Evolutionary conservation across 2,888 invertebrate species (phyloP).

Genomic region (Rhopalosiphum nymphaeae): DNA sequence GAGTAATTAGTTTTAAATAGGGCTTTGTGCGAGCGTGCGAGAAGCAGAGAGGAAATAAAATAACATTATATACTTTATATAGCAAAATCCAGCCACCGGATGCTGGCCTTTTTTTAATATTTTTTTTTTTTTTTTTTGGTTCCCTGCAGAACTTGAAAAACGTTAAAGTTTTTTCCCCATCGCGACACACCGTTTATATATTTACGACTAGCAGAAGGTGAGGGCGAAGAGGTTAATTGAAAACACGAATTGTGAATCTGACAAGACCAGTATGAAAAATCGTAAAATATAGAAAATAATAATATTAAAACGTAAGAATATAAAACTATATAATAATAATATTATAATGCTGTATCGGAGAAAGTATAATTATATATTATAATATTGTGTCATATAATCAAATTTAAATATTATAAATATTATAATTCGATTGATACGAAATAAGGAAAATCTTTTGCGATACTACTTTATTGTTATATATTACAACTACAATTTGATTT

Average conservation of each 20-base stretch:
- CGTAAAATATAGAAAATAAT: not conserved
- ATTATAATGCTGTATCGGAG: not conserved
- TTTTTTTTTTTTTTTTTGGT: constrained; percentile 30
- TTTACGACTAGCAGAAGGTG: not conserved
- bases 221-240: constrained; percentile 40
- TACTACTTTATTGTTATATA: not conserved
- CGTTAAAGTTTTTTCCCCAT: constrained; percentile 20
- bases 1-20: constrained; percentile 63
- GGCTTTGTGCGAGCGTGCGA: constrained; percentile 11
- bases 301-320: not conserved
- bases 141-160: constrained; percentile 45
- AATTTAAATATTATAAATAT: not conserved
- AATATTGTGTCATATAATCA: not conserved
- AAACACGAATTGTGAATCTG: constrained; percentile 42
- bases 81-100: constrained; percentile 36
- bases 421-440: not conserved
- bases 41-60: constrained; percentile 45
- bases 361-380: not conserved
- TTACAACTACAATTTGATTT: not conserved
- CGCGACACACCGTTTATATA: not conserved
- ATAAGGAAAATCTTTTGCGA: not conserved
- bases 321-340: not conserved
- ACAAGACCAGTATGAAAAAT: constrained; percentile 46
- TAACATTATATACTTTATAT: constrained; percentile 33
- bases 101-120: constrained; percentile 12